phyloP scores from a whole-genome alignment of 2,113 vertebrate species.

The Apodemus sylvaticus region DNA sequence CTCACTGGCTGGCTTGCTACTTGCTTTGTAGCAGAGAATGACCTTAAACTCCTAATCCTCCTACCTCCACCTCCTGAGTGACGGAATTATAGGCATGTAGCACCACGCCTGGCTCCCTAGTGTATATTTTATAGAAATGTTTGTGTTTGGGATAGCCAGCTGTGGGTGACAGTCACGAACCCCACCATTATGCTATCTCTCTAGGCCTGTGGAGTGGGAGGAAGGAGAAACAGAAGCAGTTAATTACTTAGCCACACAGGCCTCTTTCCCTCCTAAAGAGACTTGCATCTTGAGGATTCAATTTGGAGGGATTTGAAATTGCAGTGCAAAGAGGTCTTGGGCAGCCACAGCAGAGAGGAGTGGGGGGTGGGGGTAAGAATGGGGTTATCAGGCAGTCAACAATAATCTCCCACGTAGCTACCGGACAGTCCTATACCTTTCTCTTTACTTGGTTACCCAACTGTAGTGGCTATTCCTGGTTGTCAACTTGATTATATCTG shows the following conservation, averaged over 20 bases:
- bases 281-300: background rate
- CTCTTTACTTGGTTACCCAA: background rate
- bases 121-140: constrained; percentile 13
- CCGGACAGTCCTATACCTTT: background rate
- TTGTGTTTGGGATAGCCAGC: background rate
- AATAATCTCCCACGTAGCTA: background rate
- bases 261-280: background rate
- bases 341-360: background rate
- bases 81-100: background rate
- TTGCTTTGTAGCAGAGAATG: background rate
- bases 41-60: background rate
- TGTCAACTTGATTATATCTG: no score
- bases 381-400: background rate
- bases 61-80: background rate
- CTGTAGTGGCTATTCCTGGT: background rate
- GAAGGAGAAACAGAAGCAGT: background rate
- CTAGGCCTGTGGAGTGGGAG: background rate
- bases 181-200: background rate
- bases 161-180: background rate
- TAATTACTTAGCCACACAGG: background rate
- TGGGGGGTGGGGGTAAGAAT: no score
- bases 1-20: background rate
- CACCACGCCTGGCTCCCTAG: background rate
- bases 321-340: no score
- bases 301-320: background rate